Percentiles rank a stretch among this genome's conserved stretches.
These are phyloP conservation scores for Caenorhabditis elegans DNA, from an alignment of 1,140 invertebrate genomes.

Conservation along the genomic window WBcel235 BX284604.4:9915001-9915500, in stretches of 20 bases:
- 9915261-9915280: conserved; percentile 25
- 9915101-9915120: conserved; percentile 31
- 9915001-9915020: no score
- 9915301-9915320: conserved; percentile 2
- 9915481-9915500: neutral
- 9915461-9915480: conserved; percentile 21
- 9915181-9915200: conserved; percentile 30
- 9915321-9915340: conserved; percentile 26
- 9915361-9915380: conserved; percentile 30
- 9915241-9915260: conserved; percentile 30
- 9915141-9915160: neutral
- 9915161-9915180: neutral
- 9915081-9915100: neutral
- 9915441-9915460: conserved; percentile 24
- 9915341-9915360: conserved; percentile 23
- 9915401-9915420: neutral
- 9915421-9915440: conserved; percentile 31
- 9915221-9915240: conserved; percentile 19
- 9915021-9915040: neutral
- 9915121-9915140: conserved; percentile 31
- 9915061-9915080: conserved; percentile 19
- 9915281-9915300: conserved; percentile 32
- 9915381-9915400: conserved; percentile 28
- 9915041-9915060: neutral
- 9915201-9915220: neutral